phyloP scores from a whole-genome alignment of 2,797 vertebrate species.

The Falco novaeseelandiae region DNA sequence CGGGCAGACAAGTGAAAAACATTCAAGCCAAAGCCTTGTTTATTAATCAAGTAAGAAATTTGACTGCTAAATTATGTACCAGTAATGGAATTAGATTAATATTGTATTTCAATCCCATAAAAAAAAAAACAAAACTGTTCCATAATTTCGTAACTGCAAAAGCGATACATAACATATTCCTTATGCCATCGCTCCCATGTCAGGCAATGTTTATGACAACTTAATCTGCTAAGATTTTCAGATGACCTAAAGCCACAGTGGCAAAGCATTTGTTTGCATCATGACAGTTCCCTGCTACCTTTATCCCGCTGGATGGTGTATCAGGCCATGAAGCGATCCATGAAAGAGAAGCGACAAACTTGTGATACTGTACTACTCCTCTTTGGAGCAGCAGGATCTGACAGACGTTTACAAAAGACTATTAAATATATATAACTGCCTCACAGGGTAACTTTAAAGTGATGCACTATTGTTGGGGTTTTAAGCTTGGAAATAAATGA shows the following conservation, averaged over 20 bases:
- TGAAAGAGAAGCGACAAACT: background rate
- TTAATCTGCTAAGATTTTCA: background rate
- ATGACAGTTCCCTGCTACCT: background rate
- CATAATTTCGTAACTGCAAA: background rate
- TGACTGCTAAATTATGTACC: background rate
- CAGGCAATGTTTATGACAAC: background rate
- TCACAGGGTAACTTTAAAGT: background rate
- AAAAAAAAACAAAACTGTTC: background rate
- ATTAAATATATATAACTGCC: background rate
- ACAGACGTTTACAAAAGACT: background rate
- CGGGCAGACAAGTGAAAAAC: background rate
- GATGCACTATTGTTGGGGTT: background rate
- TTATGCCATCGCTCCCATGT: background rate
- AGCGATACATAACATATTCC: background rate
- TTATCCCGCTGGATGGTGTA: accelerated
- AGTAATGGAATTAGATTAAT: background rate
- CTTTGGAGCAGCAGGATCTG: background rate
- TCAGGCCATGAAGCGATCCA: background rate
- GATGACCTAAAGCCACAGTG: background rate
- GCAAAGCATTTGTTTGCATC: background rate
- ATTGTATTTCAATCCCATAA: background rate
- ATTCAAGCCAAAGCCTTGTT: background rate
- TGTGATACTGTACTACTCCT: background rate
- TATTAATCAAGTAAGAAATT: background rate
- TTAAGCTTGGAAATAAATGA: background rate